Evolutionary conservation across 23 tunicate genomes (phyloP).

Genomic region (Oikopleura dioica): DNA sequence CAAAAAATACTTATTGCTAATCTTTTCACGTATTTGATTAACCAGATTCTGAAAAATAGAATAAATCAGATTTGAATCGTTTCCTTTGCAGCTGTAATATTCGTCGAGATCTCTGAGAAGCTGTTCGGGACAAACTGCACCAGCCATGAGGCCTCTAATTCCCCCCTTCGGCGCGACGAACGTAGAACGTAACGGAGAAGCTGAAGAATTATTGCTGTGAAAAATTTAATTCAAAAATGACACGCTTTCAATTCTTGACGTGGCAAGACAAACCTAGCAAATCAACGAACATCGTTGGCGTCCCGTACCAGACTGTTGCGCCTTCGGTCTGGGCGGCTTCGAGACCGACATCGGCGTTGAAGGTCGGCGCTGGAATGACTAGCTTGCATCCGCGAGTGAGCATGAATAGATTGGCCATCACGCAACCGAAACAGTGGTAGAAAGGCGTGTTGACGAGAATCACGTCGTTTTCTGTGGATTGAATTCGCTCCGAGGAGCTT

Average conservation of each 20-base stretch:
- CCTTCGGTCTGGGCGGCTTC: constrained; percentile 36
- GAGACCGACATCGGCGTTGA: constrained; percentile 33
- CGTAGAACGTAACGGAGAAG: background rate
- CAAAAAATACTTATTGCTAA: too few species aligned
- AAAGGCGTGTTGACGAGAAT: constrained; percentile 64
- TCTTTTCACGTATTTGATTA: too few species aligned
- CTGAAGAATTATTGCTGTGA: too few species aligned
- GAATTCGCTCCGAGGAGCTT: background rate
- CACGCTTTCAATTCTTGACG: too few species aligned
- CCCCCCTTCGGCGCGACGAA: background rate
- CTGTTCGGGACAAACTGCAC: constrained; percentile 65
- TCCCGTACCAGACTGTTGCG: constrained; percentile 38
- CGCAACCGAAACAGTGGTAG: constrained; percentile 94
- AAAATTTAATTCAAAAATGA: too few species aligned
- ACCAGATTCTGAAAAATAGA: too few species aligned
- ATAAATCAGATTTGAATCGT: too few species aligned
- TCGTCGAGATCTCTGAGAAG: constrained; percentile 29
- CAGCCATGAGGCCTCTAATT: constrained; percentile 64
- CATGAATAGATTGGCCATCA: constrained; percentile 35
- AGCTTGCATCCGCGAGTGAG: constrained; percentile 25
- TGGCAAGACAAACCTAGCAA: too few species aligned
- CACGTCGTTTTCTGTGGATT: constrained; percentile 15
- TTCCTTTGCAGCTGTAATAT: constrained; percentile 18
- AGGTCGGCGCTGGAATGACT: constrained; percentile 64
- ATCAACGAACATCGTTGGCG: constrained; percentile 87